Evolutionary conservation across 35 echinoderm and acorn worm genomes (phyloP).

Genomic region (Anneissia japonica): DNA sequence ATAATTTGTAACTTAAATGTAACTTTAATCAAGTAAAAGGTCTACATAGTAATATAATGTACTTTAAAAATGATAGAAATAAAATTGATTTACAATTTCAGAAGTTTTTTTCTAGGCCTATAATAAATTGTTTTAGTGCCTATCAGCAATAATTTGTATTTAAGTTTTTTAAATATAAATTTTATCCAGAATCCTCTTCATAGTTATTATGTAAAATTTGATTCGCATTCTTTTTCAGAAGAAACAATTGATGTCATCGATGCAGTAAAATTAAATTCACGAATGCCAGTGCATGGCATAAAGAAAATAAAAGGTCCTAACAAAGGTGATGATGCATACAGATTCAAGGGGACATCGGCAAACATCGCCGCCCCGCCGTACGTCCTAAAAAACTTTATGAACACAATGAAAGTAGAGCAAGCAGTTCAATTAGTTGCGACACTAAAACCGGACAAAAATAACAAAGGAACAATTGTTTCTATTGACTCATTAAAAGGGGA

Average conservation of each 20-base stretch:
- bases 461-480: slow-evolving; percentile 36
- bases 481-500: slow-evolving; percentile 8
- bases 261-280: slow-evolving; percentile 8
- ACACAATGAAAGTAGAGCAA: neutral
- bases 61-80: too few species aligned
- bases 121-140: too few species aligned
- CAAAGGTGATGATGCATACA: slow-evolving; percentile 11
- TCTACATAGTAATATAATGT: too few species aligned
- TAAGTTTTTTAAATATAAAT: too few species aligned
- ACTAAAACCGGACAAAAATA: slow-evolving; percentile 25
- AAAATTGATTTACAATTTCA: too few species aligned
- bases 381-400: slow-evolving; percentile 12
- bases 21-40: too few species aligned
- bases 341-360: slow-evolving; percentile 20
- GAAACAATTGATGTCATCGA: slow-evolving; percentile 27
- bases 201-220: too few species aligned
- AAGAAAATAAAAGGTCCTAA: slow-evolving; percentile 34
- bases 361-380: slow-evolving; percentile 10
- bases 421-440: slow-evolving; percentile 7
- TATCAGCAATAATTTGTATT: too few species aligned
- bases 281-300: slow-evolving; percentile 5
- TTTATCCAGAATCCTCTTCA: too few species aligned
- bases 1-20: too few species aligned
- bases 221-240: slow-evolving; percentile 24
- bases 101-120: too few species aligned